phyloP scores from a whole-genome alignment of 1,140 invertebrate genomes.

The Medauroidea extradentata region DNA sequence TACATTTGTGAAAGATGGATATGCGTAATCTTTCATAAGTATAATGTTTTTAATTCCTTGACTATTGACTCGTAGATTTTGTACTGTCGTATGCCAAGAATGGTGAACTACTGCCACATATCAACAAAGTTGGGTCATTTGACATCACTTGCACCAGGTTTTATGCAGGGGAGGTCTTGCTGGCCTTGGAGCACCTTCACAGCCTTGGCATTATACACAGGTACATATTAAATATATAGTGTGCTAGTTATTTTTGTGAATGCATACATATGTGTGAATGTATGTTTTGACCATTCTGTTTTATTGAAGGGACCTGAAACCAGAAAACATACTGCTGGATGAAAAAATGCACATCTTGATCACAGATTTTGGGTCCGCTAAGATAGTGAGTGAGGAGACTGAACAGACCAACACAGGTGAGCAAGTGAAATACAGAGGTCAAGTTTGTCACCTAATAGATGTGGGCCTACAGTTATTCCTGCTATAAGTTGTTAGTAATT shows the following conservation, averaged over 20 bases:
- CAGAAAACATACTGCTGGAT: slow-evolving; percentile 84
- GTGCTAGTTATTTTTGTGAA: no score
- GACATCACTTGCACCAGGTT: slow-evolving; percentile 85
- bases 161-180: slow-evolving; percentile 89
- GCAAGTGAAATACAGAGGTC: no score
- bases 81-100: slow-evolving; percentile 93
- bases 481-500: no score
- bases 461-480: no score
- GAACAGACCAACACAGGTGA: background rate
- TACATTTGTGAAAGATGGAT: no score
- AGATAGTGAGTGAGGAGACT: slow-evolving; percentile 60
- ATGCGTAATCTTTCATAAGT: no score
- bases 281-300: slow-evolving; percentile 15
- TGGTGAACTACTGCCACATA: slow-evolving; percentile 87
- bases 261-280: no score
- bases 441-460: no score
- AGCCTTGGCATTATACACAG: slow-evolving; percentile 88
- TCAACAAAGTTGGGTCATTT: slow-evolving; percentile 88
- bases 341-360: slow-evolving; percentile 96
- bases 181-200: slow-evolving; percentile 91
- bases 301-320: slow-evolving; percentile 66
- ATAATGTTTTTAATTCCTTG: no score
- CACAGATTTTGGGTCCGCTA: slow-evolving; percentile 96
- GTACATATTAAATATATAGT: no score
- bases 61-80: slow-evolving; percentile 61